A percentile compares a stretch with the other conserved stretches of the same genome.
Conservation (phyloP, 2,797 vertebrate species). For the Gymnothorax javanicus region DNA sequence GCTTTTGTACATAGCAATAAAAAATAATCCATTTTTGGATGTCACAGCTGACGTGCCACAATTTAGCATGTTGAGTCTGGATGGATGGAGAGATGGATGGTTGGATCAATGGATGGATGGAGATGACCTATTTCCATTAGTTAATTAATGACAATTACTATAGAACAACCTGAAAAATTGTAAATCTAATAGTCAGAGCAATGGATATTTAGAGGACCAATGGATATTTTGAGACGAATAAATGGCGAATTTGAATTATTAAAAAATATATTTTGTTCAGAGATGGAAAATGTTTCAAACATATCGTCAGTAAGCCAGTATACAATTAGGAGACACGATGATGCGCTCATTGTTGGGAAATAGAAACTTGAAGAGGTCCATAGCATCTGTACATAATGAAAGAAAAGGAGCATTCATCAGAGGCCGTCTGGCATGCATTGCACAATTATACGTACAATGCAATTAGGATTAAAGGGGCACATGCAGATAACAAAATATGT, state of each 20-base stretch:
- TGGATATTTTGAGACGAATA: slow-evolving; percentile 45
- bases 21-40: slow-evolving; percentile 48
- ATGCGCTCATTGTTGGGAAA: slow-evolving; percentile 50
- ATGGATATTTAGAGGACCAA: slow-evolving; percentile 29
- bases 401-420: slow-evolving; percentile 74
- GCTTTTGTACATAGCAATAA: slow-evolving; percentile 44
- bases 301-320: slow-evolving; percentile 49
- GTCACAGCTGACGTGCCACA: slow-evolving; percentile 35
- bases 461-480: slow-evolving; percentile 85
- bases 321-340: slow-evolving; percentile 48
- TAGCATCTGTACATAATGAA: slow-evolving; percentile 73
- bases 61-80: slow-evolving; percentile 33
- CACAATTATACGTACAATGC: slow-evolving; percentile 78
- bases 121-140: slow-evolving; percentile 39
- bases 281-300: slow-evolving; percentile 45
- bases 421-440: slow-evolving; percentile 70
- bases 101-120: slow-evolving; percentile 41
- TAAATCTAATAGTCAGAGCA: slow-evolving; percentile 47
- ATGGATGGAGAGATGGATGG: slow-evolving; percentile 43
- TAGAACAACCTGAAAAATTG: slow-evolving; percentile 53
- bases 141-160: slow-evolving; percentile 47
- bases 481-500: slow-evolving; percentile 77
- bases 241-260: slow-evolving; percentile 56
- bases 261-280: slow-evolving; percentile 54
- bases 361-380: slow-evolving; percentile 70